Conservation (phyloP, 2,797 vertebrate genomes). For the Anableps anableps region DNA sequence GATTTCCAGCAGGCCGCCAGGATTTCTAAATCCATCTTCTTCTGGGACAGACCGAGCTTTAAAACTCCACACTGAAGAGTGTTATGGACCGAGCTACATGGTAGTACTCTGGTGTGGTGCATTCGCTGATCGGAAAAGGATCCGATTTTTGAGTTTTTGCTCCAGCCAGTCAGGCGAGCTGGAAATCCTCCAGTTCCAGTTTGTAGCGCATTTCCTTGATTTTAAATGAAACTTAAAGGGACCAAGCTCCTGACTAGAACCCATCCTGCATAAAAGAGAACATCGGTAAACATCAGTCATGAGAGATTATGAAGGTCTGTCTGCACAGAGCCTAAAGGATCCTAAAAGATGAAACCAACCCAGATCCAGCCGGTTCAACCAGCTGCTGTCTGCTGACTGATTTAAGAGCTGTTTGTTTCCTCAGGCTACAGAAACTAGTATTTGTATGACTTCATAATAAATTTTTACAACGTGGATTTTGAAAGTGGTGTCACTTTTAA, state of each 20-base stretch:
- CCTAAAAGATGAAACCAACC: not conserved
- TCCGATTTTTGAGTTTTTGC: not conserved
- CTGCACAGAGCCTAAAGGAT: not conserved
- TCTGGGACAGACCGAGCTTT: too few relatives aligned
- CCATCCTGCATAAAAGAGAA: not conserved
- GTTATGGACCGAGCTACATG: not conserved
- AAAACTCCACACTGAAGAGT: not conserved
- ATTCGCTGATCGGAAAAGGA: not conserved
- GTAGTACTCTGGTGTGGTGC: not conserved
- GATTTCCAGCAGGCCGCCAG: too few relatives aligned
- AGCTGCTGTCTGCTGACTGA: not conserved
- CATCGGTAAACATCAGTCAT: not conserved
- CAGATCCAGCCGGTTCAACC: not conserved
- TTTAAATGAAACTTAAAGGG: not conserved
- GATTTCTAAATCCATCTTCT: too few relatives aligned
- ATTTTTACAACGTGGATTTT: not conserved
- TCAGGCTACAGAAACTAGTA: constrained; percentile 1
- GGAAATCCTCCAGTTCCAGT: too few relatives aligned
- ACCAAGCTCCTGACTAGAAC: not conserved
- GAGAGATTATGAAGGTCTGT: not conserved
- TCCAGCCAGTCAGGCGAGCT: too few relatives aligned
- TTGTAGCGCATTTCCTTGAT: rapidly evolving
- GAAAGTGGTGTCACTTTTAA: not conserved
- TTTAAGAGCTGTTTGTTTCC: not conserved
- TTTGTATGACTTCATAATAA: not conserved